Conservation (phyloP, 2,888 invertebrate species). For the Drosophila subquinaria region DNA sequence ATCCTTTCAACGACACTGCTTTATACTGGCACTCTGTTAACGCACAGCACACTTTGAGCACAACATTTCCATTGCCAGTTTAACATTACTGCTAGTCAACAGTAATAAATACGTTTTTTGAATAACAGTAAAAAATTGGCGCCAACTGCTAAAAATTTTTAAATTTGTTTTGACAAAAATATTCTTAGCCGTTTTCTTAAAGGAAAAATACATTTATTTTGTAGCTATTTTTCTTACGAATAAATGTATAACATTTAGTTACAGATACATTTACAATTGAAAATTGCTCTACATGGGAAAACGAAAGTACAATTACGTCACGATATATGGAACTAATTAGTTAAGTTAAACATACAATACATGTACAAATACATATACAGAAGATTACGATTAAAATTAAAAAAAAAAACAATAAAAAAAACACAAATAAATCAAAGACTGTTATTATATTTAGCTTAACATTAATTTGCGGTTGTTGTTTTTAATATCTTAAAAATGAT, state of each 20-base stretch:
- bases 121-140: not conserved
- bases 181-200: constrained; percentile 41
- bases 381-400: constrained; percentile 17
- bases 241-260: constrained; percentile 82
- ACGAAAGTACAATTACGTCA: constrained; percentile 55
- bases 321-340: constrained; percentile 53
- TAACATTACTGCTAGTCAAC: not conserved
- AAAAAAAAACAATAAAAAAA: constrained; percentile 15
- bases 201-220: constrained; percentile 83
- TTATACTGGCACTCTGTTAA: constrained; percentile 27
- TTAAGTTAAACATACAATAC: constrained; percentile 56
- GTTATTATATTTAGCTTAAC: constrained; percentile 49
- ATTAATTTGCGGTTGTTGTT: constrained; percentile 20
- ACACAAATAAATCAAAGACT: constrained; percentile 15
- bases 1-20: constrained; percentile 1
- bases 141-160: constrained; percentile 3
- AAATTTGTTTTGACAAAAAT: not conserved
- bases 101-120: not conserved
- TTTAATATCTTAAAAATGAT: constrained; percentile 44
- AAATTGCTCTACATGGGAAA: constrained; percentile 77
- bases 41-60: constrained; percentile 25
- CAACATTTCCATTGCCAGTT: not conserved
- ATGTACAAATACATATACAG: constrained; percentile 34
- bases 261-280: constrained; percentile 80
- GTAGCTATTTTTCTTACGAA: constrained; percentile 75